Evolutionary conservation across 2,797 vertebrate species (phyloP).

Genomic region (Phataginus tricuspis): DNA sequence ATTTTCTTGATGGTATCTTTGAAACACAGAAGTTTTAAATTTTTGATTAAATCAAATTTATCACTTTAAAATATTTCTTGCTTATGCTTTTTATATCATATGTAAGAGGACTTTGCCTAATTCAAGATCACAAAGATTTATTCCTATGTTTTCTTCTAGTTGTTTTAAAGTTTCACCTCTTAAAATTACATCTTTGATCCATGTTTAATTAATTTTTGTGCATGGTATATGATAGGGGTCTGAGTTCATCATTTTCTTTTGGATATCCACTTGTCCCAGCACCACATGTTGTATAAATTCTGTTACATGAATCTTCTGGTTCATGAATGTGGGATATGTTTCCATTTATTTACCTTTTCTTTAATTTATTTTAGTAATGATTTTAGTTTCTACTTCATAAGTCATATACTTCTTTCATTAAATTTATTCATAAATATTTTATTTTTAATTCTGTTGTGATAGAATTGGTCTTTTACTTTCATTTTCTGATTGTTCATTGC

Average conservation of each 20-base stretch:
- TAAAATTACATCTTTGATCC: background rate
- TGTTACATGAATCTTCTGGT: background rate
- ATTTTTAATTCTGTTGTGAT: background rate
- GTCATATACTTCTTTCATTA: background rate
- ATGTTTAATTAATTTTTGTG: conserved; percentile 2
- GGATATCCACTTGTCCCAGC: background rate
- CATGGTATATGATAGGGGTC: background rate
- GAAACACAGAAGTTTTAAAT: background rate
- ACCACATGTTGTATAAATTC: background rate
- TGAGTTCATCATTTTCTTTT: background rate
- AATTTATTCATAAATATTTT: background rate
- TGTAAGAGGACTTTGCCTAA: background rate
- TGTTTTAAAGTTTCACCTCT: background rate
- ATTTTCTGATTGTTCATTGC: background rate
- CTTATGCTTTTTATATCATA: background rate
- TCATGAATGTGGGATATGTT: background rate
- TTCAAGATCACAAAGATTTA: background rate
- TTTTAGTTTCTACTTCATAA: background rate
- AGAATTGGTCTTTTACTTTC: background rate
- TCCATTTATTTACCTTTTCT: background rate
- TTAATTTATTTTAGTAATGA: background rate
- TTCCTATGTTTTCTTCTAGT: background rate
- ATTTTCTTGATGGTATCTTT: background rate
- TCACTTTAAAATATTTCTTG: background rate
- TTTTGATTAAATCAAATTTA: conserved; percentile 7